phyloP scores from a whole-genome alignment of 2,113 vertebrate species.

The Rousettus leschenaultii region DNA sequence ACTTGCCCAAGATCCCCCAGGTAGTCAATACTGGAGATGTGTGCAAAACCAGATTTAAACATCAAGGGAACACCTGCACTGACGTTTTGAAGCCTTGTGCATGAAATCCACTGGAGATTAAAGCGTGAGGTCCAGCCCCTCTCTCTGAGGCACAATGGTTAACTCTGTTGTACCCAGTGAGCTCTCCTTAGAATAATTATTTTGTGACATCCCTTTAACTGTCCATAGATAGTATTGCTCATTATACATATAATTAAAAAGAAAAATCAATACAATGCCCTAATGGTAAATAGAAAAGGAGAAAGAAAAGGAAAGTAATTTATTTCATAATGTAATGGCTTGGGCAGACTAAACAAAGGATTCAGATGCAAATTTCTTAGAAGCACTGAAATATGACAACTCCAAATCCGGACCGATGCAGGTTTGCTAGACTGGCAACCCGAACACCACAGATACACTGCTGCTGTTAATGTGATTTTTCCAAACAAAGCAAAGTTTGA shows the following conservation, averaged over 20 bases:
- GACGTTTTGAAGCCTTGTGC: neutral
- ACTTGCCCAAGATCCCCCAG: neutral
- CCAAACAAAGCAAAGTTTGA: neutral
- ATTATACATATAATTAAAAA: neutral
- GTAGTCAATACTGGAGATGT: neutral
- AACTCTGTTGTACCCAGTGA: neutral
- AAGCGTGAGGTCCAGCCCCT: neutral
- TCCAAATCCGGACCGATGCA: accelerated
- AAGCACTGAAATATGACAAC: neutral
- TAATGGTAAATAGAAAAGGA: neutral
- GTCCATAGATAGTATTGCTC: neutral
- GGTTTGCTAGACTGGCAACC: neutral
- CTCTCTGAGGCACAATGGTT: neutral
- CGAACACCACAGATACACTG: neutral
- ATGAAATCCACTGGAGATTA: neutral
- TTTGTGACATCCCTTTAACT: neutral
- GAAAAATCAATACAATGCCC: neutral
- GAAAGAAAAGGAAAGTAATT: neutral
- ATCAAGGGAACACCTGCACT: neutral
- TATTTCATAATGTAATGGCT: neutral
- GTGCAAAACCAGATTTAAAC: neutral
- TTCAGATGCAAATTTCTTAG: neutral
- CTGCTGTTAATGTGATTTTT: neutral
- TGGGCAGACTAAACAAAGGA: neutral
- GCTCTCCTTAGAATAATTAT: neutral